A percentile compares a stretch with the other conserved stretches of the same genome.
These are phyloP conservation scores for Oryzias curvinotus DNA, from an alignment of 2,113 vertebrate species.

Conservation along the genomic window DNA sequence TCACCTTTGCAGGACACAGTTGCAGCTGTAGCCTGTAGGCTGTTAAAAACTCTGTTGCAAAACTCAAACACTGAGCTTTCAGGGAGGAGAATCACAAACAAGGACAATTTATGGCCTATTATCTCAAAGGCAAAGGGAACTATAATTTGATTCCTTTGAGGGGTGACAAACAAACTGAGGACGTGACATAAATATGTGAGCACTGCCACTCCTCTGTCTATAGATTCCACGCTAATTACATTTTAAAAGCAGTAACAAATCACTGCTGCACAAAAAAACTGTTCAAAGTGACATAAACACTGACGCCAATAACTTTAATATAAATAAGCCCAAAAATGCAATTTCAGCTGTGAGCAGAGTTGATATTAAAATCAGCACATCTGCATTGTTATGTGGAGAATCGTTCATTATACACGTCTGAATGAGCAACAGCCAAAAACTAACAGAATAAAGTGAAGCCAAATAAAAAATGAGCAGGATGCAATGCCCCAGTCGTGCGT, in stretches of 20 bases:
- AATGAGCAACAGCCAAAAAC: slow-evolving; percentile 24
- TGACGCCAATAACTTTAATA: slow-evolving; percentile 55
- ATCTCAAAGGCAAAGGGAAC: slow-evolving; percentile 78
- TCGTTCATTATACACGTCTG: slow-evolving; percentile 24
- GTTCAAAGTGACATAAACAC: slow-evolving; percentile 41
- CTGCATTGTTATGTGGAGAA: slow-evolving; percentile 28
- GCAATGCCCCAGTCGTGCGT: slow-evolving; percentile 56
- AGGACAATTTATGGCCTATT: slow-evolving; percentile 78
- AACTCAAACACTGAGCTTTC: slow-evolving; percentile 74
- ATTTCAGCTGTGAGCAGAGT: slow-evolving; percentile 33
- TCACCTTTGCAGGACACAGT: slow-evolving; percentile 74
- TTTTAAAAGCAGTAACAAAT: slow-evolving; percentile 63
- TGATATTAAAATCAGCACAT: slow-evolving; percentile 46
- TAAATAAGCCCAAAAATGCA: slow-evolving; percentile 48
- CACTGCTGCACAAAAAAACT: slow-evolving; percentile 39
- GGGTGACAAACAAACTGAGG: slow-evolving; percentile 72
- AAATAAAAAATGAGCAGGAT: slow-evolving; percentile 19
- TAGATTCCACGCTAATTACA: slow-evolving; percentile 40
- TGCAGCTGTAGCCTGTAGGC: slow-evolving; percentile 31
- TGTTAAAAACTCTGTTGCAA: slow-evolving; percentile 66
- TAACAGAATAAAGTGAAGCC: slow-evolving; percentile 16
- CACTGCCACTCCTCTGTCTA: slow-evolving; percentile 36
- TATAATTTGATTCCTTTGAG: slow-evolving; percentile 65
- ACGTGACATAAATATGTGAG: slow-evolving; percentile 76
- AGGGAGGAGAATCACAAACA: slow-evolving; percentile 74